A percentile compares a stretch with the other conserved stretches of the same genome.
phyloP scores from a whole-genome alignment of 2,797 vertebrate species.

The Eurystomus glaucurus region DNA sequence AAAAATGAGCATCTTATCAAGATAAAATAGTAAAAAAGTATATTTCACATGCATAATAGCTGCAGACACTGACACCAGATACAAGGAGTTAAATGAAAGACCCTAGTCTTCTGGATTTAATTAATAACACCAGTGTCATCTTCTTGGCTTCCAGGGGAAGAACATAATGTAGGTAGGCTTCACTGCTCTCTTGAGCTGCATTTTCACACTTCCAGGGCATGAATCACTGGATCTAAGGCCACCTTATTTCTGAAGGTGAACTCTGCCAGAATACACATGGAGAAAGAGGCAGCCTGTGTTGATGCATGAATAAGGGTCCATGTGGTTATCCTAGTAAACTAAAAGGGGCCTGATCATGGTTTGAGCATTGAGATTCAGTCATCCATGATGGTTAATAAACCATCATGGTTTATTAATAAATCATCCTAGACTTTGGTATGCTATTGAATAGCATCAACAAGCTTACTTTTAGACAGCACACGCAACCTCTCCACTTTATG shows the following conservation, averaged over 20 bases:
- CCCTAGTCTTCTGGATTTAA: not conserved
- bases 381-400: not conserved
- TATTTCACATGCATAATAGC: not conserved
- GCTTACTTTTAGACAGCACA: not conserved
- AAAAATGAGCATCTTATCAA: not conserved
- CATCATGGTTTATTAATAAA: too few relatives aligned
- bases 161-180: not conserved
- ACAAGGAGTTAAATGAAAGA: not conserved
- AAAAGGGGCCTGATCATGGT: not conserved
- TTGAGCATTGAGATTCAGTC: not conserved
- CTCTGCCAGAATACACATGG: not conserved
- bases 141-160: not conserved
- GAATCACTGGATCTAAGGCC: not conserved
- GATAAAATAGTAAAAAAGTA: not conserved
- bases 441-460: not conserved
- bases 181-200: not conserved
- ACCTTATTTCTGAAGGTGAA: not conserved
- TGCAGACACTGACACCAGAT: not conserved
- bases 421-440: not conserved
- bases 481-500: not conserved
- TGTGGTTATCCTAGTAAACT: not conserved
- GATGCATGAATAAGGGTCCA: not conserved
- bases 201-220: not conserved
- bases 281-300: not conserved
- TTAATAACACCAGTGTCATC: not conserved